Conservation (phyloP, 2,888 invertebrate genomes). For the Epirrhoe tristata region DNA sequence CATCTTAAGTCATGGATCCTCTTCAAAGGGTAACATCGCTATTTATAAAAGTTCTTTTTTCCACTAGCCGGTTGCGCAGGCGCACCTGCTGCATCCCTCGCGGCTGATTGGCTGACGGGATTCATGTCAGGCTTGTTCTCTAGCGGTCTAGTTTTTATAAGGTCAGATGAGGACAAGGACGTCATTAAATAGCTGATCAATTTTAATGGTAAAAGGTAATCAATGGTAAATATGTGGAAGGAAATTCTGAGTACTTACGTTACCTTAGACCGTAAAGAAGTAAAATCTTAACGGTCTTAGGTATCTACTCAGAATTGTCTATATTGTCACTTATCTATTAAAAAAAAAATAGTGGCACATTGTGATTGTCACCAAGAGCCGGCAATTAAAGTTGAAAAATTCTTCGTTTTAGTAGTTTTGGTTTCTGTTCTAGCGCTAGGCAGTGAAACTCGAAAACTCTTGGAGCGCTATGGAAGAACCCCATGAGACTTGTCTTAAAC, state of each 20-base stretch:
- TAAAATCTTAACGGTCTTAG: too few species aligned
- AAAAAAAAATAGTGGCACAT: too few species aligned
- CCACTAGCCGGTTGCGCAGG: slow-evolving; percentile 59
- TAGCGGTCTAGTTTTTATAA: slow-evolving; percentile 13
- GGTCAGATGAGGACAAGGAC: not conserved
- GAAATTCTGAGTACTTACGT: too few species aligned
- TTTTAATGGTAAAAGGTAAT: not conserved
- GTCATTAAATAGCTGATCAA: not conserved
- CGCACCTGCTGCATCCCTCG: slow-evolving; percentile 67
- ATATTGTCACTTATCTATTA: too few species aligned
- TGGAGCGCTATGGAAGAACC: slow-evolving; percentile 19
- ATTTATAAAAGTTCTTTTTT: slow-evolving; percentile 77
- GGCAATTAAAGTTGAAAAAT: too few species aligned
- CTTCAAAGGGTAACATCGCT: slow-evolving; percentile 76
- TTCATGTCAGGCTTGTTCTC: slow-evolving; percentile 13
- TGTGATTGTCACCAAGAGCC: too few species aligned
- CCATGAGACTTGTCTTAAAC: slow-evolving; percentile 33
- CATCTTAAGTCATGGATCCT: slow-evolving; percentile 49
- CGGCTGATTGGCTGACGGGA: slow-evolving; percentile 66
- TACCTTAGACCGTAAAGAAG: too few species aligned
- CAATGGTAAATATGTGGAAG: not conserved
- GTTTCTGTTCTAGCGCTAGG: not conserved
- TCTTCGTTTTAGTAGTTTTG: too few species aligned
- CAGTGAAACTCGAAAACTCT: not conserved
- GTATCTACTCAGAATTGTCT: too few species aligned